Conservation (phyloP, 2,797 vertebrate species). For the Florisuga fusca region DNA sequence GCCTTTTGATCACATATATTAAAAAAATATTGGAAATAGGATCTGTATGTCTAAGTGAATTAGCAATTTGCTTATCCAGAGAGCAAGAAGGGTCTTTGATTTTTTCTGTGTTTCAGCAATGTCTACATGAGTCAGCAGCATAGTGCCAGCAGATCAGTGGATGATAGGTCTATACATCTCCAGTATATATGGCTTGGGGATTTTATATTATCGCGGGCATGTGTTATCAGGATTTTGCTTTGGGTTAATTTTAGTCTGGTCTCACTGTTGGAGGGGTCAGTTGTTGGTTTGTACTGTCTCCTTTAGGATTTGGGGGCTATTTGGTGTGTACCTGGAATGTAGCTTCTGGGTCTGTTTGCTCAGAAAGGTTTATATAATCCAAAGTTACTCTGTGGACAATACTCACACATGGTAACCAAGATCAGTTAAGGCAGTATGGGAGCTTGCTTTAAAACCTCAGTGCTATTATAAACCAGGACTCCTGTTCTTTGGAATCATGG, state of each 20-base stretch:
- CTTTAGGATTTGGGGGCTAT: neutral
- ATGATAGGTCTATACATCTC: neutral
- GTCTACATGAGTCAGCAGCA: neutral
- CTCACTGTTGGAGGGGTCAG: neutral
- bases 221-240: neutral
- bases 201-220: neutral
- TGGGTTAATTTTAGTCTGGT: neutral
- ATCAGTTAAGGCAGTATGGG: neutral
- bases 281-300: neutral
- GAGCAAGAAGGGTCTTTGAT: neutral
- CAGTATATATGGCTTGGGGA: neutral
- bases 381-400: neutral
- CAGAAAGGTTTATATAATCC: neutral
- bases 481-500: neutral
- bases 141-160: neutral
- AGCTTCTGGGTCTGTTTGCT: neutral
- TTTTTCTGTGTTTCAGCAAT: neutral
- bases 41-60: neutral
- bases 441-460: neutral
- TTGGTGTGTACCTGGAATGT: neutral
- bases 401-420: accelerated
- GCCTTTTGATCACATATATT: neutral
- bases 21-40: neutral
- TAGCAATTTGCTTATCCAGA: neutral
- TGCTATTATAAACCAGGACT: neutral